Evolutionary conservation across 2,888 invertebrate species (phyloP).

Genomic region (Chouioia cunea): DNA sequence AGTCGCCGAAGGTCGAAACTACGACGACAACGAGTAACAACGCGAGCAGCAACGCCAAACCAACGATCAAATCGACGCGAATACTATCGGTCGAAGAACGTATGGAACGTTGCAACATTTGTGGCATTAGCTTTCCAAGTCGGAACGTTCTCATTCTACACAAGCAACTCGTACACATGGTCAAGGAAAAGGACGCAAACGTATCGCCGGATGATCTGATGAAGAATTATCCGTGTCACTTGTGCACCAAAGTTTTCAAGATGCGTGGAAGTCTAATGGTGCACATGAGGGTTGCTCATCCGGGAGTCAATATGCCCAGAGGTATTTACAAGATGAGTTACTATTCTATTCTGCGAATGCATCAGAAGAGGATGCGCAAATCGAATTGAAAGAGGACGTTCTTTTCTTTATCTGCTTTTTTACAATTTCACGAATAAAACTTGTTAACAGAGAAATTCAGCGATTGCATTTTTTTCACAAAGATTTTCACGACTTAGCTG

Average conservation of each 20-base stretch:
- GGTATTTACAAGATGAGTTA: conserved; percentile 7
- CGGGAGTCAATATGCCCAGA: conserved; percentile 68
- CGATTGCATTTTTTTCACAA: too few relatives aligned
- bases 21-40: neutral
- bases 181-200: conserved; percentile 55
- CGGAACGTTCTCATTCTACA: conserved; percentile 80
- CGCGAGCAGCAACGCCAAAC: neutral
- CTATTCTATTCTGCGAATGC: too few relatives aligned
- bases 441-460: too few relatives aligned
- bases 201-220: conserved; percentile 61
- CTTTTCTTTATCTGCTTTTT: too few relatives aligned
- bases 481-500: too few relatives aligned
- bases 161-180: conserved; percentile 76
- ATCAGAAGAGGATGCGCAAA: too few relatives aligned
- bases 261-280: conserved; percentile 87
- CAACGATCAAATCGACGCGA: conserved; percentile 52
- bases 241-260: conserved; percentile 84
- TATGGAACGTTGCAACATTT: conserved; percentile 75
- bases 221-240: conserved; percentile 78
- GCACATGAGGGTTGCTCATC: conserved; percentile 84
- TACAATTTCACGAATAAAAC: neutral
- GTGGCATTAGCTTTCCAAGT: conserved; percentile 80
- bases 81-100: conserved; percentile 66
- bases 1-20: neutral
- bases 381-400: too few relatives aligned